phyloP scores from a whole-genome alignment of 1,140 invertebrate genomes.

The Helicorthomorpha holstii region DNA sequence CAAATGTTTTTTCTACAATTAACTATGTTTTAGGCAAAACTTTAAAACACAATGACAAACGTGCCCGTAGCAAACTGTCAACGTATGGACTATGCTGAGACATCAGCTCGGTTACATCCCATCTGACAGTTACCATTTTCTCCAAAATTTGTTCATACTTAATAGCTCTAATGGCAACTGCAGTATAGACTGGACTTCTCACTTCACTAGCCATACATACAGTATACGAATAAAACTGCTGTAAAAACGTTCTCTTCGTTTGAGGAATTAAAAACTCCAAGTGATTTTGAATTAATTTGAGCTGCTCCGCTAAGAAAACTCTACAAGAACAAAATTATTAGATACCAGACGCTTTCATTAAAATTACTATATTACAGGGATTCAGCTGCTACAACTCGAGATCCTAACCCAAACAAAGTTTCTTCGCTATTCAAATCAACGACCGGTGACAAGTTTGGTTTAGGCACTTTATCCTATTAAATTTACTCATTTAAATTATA shows the following conservation, averaged over 20 bases:
- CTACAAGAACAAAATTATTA: conserved; percentile 19
- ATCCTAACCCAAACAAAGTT: conserved; percentile 58
- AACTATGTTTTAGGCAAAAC: too few species aligned
- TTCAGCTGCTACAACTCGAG: conserved; percentile 78
- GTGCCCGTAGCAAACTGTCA: conserved; percentile 33
- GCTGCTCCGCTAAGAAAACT: conserved; percentile 72
- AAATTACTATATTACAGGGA: conserved; percentile 38
- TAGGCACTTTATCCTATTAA: conserved; percentile 27
- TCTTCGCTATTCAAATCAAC: conserved; percentile 52
- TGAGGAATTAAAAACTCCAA: conserved; percentile 43
- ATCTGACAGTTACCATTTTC: conserved; percentile 72
- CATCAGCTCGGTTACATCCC: conserved; percentile 90
- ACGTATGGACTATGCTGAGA: conserved; percentile 83
- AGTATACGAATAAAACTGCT: conserved; percentile 60
- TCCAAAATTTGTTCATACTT: conserved; percentile 57
- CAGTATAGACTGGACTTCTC: conserved; percentile 65
- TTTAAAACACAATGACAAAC: conserved; percentile 1
- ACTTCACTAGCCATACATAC: conserved; percentile 50
- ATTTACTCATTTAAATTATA: too few species aligned
- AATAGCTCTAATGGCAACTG: conserved; percentile 58
- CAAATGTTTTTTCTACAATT: too few species aligned
- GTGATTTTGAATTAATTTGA: conserved; percentile 62
- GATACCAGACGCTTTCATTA: background rate
- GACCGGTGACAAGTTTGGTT: conserved; percentile 46
- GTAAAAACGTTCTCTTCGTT: conserved; percentile 43